A percentile compares a stretch with the other conserved stretches of the same genome.
Evolutionary conservation across 2,113 vertebrate genomes (phyloP).

Genomic region (Rhipidura dahli): DNA sequence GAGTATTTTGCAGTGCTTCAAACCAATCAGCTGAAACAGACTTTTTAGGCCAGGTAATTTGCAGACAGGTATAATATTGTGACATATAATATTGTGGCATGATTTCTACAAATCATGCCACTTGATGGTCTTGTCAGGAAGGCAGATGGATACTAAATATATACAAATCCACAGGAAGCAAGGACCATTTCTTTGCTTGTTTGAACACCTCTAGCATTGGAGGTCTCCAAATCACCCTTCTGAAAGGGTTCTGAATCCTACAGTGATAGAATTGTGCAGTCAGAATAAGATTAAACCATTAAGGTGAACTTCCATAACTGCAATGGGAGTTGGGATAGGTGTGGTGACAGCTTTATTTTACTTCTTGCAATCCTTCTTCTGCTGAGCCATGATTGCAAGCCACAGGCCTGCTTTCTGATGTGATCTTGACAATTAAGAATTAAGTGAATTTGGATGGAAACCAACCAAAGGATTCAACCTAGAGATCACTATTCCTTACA

Average conservation of each 20-base stretch:
- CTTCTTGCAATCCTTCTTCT: not conserved
- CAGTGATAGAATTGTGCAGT: not conserved
- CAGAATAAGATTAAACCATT: not conserved
- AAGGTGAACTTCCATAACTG: not conserved
- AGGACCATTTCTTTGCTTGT: rapidly evolving
- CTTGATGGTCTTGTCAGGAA: not conserved
- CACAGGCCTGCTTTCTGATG: not conserved
- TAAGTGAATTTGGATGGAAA: not conserved
- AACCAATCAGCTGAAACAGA: not conserved
- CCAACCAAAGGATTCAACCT: not conserved
- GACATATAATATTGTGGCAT: too few relatives aligned
- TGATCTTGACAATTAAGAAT: not conserved
- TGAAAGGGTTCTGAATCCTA: not conserved
- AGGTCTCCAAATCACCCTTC: not conserved
- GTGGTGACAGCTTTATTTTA: not conserved
- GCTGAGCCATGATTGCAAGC: not conserved
- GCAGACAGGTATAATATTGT: not conserved
- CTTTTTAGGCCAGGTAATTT: not conserved
- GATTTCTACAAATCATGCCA: not conserved
- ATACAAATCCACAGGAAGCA: not conserved
- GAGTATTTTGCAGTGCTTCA: not conserved
- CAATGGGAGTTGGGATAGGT: not conserved
- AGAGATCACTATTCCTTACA: not conserved
- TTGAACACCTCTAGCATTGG: not conserved
- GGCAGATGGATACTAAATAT: not conserved